These are phyloP conservation scores for Etheostoma spectabile DNA, from an alignment of 2,113 vertebrate genomes.

Conservation along the genomic window DNA sequence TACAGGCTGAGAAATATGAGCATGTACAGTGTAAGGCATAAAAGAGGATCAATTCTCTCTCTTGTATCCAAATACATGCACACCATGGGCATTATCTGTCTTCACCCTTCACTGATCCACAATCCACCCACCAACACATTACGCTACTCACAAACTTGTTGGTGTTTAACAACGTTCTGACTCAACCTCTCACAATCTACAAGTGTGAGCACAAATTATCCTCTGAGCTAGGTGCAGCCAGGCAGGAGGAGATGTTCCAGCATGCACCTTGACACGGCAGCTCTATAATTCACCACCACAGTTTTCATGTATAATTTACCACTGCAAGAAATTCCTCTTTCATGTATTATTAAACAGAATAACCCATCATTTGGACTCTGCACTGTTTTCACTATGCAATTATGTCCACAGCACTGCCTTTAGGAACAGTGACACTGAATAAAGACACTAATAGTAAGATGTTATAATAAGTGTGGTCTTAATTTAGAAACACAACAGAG, in stretches of 20 bases:
- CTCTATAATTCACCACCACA: slow-evolving; percentile 62
- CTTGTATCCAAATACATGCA: slow-evolving; percentile 4
- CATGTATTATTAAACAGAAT: slow-evolving; percentile 78
- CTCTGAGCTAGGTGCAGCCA: slow-evolving; percentile 37
- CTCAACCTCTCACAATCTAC: slow-evolving; percentile 45
- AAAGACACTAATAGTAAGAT: background rate
- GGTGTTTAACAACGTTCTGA: slow-evolving; percentile 46
- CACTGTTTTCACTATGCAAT: slow-evolving; percentile 38
- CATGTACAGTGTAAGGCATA: background rate
- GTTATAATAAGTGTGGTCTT: slow-evolving; percentile 1
- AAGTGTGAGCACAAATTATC: slow-evolving; percentile 52
- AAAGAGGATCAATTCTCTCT: background rate
- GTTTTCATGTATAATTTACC: slow-evolving; percentile 76
- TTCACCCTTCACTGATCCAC: slow-evolving; percentile 15
- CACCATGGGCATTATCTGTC: background rate
- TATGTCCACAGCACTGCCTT: slow-evolving; percentile 18
- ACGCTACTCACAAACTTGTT: slow-evolving; percentile 26
- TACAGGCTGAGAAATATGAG: background rate
- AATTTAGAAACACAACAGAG: background rate
- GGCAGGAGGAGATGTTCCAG: slow-evolving; percentile 63
- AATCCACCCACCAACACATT: slow-evolving; percentile 28
- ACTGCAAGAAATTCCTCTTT: slow-evolving; percentile 53
- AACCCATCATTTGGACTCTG: slow-evolving; percentile 69
- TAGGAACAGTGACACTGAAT: slow-evolving; percentile 18
- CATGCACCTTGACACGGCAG: slow-evolving; percentile 60